Evolutionary conservation across 2,113 vertebrate species (phyloP), one percentile per base, ranked within the genome.

Genomic region (Setophaga petechia): DNA sequence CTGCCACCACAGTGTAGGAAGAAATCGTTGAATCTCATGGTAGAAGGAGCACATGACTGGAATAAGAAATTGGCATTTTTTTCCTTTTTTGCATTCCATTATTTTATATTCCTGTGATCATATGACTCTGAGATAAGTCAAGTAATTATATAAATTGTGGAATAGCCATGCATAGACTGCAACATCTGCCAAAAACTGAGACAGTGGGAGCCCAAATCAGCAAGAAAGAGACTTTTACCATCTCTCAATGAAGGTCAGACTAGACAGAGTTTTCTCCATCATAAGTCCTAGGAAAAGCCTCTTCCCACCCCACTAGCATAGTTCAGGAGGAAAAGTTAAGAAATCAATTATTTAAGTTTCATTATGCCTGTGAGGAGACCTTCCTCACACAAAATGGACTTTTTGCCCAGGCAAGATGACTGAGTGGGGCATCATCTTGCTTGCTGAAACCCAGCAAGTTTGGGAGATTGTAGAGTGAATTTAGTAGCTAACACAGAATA

Each of bases 381-480:
- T 79, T 83, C 59, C 22, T 33, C 73, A 68, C 1, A 68, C 4
- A 71, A 77, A 93, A 33, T 11, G 5, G 22, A 12, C 20, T 59
- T 84, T 89, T 63, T 44, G 4, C 20, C 25, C 27, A 37, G 10
- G 12, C 19, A 74, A 37, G 47, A 74, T 16, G 67, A 25, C 9
- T 25, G n/a, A 88, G n/a, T 1, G 0, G 8, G 18, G 55, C 15
- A 55, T 25, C 0, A 0, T 25, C 19, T 77, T 43, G 27, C 39
- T 66, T 88, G 11, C 15, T 31, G 19, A 47, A 83, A 28, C 4
- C 31, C n/a, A 92, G 51, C 5, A 88, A 73, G 5, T 22, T 4
- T 19, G 14, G 16, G 41, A 66, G 15, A 69, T 4, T 3, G 1
- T 41, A 51, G 11, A 73, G 20, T 37, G 12, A 78, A 74, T 55